phyloP scores from a whole-genome alignment of 1,140 invertebrate species.

The Caenorhabditis tropicalis region DNA sequence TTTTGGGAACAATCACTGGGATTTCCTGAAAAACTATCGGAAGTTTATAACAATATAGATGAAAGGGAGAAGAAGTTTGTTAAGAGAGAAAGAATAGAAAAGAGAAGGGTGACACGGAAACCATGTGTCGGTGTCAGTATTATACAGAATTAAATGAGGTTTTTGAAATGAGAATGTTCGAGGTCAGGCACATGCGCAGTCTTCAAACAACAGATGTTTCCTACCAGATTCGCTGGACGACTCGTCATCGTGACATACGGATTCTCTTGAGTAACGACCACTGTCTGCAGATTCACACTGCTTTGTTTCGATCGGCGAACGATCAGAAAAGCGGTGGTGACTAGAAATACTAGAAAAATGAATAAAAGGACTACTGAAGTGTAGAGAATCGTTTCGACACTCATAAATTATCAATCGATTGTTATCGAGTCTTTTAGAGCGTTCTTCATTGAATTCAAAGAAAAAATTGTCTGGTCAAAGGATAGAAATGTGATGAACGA shows the following conservation, averaged over 20 bases:
- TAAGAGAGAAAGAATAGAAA: background rate
- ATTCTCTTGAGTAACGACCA: constrained; percentile 33
- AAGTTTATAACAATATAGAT: background rate
- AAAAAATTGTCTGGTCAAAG: constrained; percentile 9
- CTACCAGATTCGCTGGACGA: constrained; percentile 16
- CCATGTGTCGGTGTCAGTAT: background rate
- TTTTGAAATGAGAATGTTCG: background rate
- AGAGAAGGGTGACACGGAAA: background rate
- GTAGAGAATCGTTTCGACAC: constrained; percentile 36
- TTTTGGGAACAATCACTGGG: constrained; percentile 32
- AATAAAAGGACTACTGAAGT: background rate
- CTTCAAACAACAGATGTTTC: constrained; percentile 12
- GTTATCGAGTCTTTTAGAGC: background rate
- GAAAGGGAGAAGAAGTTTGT: background rate
- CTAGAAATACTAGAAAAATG: background rate
- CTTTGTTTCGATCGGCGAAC: constrained; percentile 15
- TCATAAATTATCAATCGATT: constrained; percentile 33
- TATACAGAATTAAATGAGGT: background rate
- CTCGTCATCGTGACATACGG: constrained; percentile 38
- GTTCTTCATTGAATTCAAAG: constrained; percentile 19
- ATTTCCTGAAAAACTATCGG: background rate
- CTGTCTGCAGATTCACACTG: constrained; percentile 28
- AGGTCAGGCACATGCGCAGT: background rate
- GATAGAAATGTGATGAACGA: background rate
- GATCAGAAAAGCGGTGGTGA: constrained; percentile 11